Evolutionary conservation across 2,797 vertebrate genomes (phyloP), one percentile per base, ranked within the genome.

Genomic region (Danio tinwini): DNA sequence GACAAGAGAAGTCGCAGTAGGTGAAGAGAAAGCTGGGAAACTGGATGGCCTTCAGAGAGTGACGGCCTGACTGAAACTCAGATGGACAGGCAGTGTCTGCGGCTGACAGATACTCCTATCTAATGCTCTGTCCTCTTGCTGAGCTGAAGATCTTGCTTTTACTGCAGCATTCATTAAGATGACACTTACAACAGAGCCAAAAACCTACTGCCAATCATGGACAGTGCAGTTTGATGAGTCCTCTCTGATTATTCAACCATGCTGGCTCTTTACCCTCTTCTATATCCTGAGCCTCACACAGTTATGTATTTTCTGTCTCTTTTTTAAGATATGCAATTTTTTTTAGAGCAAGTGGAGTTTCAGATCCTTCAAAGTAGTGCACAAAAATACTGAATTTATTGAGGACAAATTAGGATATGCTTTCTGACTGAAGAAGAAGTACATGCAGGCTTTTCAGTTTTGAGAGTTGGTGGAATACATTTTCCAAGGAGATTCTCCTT

Each of bases 161-260:
- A 42, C 44, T 53, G 67, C 67, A 61, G 14, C 11, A 73, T 76
- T 63, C 40, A 82, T 80, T 85, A 80, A 58, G 72, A 55, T 72
- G 72, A 75, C 76, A 59, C 17, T 61, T 62, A 40, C 45, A 68
- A 16, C 16, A 72, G 62, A 56, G 73, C 76, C 76, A 73, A 78
- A 78, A 79, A 21, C 53, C 17, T 70, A 70, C 79, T 74, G 75
- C 44, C 40, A 39, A 8, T 52, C 69, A 82, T 82, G 12, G 80
- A 75, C 65, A 63, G 19, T 78, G 6, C 50, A 42, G 44, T 45
- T 8, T 21, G 47, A 52, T 59, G 76, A 52, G 59, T 52, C 53
- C 10, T 49, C 21, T 19, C 49, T 64, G n/a, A 40, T 49, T 74
- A 45, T 16, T 58, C 42, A 11, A 56, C 73, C 29, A 37, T 55